phyloP scores from a whole-genome alignment of 1,140 invertebrate species.

The Gonatopus flavifemur region DNA sequence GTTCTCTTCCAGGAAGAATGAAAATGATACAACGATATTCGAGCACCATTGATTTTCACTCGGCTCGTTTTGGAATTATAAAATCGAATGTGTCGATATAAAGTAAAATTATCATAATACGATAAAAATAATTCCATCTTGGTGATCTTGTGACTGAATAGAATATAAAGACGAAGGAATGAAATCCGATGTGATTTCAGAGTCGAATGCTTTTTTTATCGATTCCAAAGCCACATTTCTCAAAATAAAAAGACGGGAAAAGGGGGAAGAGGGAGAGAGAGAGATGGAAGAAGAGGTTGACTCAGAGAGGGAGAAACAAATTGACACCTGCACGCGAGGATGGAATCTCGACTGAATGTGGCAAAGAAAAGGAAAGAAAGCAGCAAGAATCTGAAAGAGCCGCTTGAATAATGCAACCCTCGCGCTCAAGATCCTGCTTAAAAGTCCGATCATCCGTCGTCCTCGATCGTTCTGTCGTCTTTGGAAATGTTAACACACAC shows the following conservation, averaged over 20 bases:
- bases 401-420: slow-evolving; percentile 38
- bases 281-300: slow-evolving; percentile 2
- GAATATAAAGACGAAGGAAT: no score
- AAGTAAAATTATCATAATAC: no score
- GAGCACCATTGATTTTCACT: no score
- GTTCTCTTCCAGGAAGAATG: no score
- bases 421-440: slow-evolving; percentile 21
- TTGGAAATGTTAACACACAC: neutral
- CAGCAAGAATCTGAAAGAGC: slow-evolving; percentile 9
- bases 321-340: slow-evolving; percentile 33
- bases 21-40: no score
- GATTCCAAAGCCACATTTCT: no score
- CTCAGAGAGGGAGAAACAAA: slow-evolving; percentile 24
- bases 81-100: no score
- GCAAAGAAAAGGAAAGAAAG: slow-evolving; percentile 19
- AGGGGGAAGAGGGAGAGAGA: neutral
- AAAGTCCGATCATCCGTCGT: slow-evolving; percentile 32
- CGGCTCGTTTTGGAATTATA: no score
- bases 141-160: no score
- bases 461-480: slow-evolving; percentile 9
- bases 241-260: slow-evolving; percentile 11
- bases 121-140: no score
- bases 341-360: slow-evolving; percentile 20
- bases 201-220: no score
- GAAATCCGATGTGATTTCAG: no score